These are phyloP conservation scores for Cranoglanis bouderius DNA, from an alignment of 2,113 vertebrate species.

Conservation along the genomic window DNA sequence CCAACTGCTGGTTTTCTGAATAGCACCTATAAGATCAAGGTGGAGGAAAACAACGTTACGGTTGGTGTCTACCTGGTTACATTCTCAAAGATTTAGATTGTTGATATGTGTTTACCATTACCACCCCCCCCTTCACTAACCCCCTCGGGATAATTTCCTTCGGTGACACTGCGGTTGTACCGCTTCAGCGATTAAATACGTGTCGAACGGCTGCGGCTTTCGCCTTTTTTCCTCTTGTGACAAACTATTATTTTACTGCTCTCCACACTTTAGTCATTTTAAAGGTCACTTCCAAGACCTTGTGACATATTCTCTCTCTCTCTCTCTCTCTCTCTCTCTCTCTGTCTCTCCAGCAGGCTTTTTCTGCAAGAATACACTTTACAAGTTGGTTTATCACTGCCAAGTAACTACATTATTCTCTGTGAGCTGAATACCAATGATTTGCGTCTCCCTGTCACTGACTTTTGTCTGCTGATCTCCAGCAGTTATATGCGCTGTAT, in stretches of 20 bases:
- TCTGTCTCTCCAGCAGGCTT: constrained; percentile 13
- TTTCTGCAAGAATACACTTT: constrained; percentile 47
- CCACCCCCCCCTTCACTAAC: constrained; percentile 6
- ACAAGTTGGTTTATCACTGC: constrained; percentile 43
- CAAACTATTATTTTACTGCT: constrained; percentile 55
- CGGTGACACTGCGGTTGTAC: constrained; percentile 29
- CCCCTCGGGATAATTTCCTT: constrained; percentile 41
- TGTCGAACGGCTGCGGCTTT: constrained; percentile 34
- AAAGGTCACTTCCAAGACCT: constrained; percentile 54
- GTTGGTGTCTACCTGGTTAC: constrained; percentile 16
- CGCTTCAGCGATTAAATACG: constrained; percentile 44
- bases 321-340: constrained; percentile 17
- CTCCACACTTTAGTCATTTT: constrained; percentile 45
- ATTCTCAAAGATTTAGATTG: constrained; percentile 16
- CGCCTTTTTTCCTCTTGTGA: constrained; percentile 7
- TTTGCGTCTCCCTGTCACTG: constrained; percentile 19
- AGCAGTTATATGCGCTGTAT: constrained; percentile 21
- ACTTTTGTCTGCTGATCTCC: too few species aligned
- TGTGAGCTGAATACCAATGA: constrained; percentile 41
- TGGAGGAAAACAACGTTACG: not conserved
- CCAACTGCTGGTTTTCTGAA: not conserved
- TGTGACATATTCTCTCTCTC: constrained; percentile 40
- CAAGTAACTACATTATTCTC: constrained; percentile 42
- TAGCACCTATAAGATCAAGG: not conserved
- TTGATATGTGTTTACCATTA: not conserved